A percentile compares a stretch with the other conserved stretches of the same genome.
phyloP scores from a whole-genome alignment of 2,797 vertebrate genomes.

The Hippoglossus hippoglossus region DNA sequence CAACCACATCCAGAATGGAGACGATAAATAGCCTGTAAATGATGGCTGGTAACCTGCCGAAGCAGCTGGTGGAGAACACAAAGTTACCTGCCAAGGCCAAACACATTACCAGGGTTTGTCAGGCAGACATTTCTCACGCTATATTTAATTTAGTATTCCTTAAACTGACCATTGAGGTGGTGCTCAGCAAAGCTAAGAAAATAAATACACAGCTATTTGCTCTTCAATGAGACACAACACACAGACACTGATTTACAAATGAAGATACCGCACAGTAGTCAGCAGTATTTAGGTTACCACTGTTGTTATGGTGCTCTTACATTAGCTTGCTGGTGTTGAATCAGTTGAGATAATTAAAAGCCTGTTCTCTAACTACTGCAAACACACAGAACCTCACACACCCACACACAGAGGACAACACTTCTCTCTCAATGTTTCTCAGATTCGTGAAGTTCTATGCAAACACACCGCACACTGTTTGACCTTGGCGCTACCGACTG shows the following conservation, averaged over 20 bases:
- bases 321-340: constrained; percentile 44
- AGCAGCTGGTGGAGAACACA: constrained; percentile 6
- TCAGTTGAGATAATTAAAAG: constrained; percentile 60
- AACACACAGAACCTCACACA: constrained; percentile 12
- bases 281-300: constrained; percentile 1
- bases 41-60: constrained; percentile 10
- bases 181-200: background rate
- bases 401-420: constrained; percentile 20
- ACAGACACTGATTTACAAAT: background rate
- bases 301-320: constrained; percentile 24
- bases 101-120: no score
- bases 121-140: no score
- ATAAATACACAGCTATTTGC: background rate
- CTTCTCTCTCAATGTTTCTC: constrained; percentile 25
- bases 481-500: constrained; percentile 47
- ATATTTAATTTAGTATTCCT: no score
- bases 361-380: constrained; percentile 32
- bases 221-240: constrained; percentile 1
- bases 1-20: constrained; percentile 3
- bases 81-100: constrained; percentile 1
- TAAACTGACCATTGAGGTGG: no score
- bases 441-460: constrained; percentile 53
- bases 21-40: constrained; percentile 14
- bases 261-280: background rate
- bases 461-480: constrained; percentile 42